Evolutionary conservation across 2,797 vertebrate genomes (phyloP), one percentile per base, ranked within the genome.

Genomic region (Zenarchopterus dispar): DNA sequence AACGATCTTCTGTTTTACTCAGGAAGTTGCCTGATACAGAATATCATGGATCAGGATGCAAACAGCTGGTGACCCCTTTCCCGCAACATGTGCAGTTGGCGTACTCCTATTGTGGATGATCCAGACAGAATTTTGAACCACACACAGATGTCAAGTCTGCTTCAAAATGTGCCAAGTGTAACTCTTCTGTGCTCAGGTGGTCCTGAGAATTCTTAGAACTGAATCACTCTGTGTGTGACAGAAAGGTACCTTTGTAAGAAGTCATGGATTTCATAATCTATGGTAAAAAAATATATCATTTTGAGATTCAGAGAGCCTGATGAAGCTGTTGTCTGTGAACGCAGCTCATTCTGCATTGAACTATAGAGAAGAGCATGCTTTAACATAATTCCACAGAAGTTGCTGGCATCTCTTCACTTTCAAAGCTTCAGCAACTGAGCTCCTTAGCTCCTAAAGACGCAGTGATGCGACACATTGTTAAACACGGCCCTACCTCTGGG

Each of bases 61-160:
- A 33, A 19, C 56, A 46, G 48, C 52, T 46, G 62, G 31, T 55
- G 62, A 54, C 50, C 50, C 39, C 33, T 11, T 10, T 36, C 33
- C 33, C 13, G 33, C 33, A 36, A 13, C 33, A 11, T 11, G 33
- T 36, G 5, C 11, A 36, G 33, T 13, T 36, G 33, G 33, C 33
- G 33, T 36, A 36, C 5, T 36, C 33, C 11, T 36, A 36, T 1
- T 1, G 11, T 36, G 33, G 9, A 36, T 5, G 3, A 13, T 10
- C 33, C 33, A 36, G 33, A 36, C 33, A 36, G 33, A 9, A 36
- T 36, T 36, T 36, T 36, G 33, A 36, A 36, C 33, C 33, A 36
- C 33, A 36, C 11, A 10, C 48, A 51, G 48, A 26, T 51, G 28
- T 17, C 3, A n/a, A n/a, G n/a, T n/a, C n/a, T n/a, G n/a, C n/a